Percentiles rank a stretch among this genome's conserved stretches.
These are phyloP conservation scores for Ochropacha duplaris DNA, from an alignment of 2,888 invertebrate genomes.

Conservation along the genomic window DNA sequence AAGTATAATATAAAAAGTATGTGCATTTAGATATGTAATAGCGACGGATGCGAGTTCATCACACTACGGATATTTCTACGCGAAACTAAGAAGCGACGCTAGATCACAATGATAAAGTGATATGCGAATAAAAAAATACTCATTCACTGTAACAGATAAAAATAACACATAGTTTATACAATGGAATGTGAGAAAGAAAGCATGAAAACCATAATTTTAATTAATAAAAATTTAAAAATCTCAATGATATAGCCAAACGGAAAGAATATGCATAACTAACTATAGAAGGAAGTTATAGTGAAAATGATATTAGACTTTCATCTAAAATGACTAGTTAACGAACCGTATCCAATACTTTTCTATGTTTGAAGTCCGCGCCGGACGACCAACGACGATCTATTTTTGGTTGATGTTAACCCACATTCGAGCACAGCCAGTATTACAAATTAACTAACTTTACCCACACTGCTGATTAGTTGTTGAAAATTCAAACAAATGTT, in stretches of 20 bases:
- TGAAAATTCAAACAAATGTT: constrained; percentile 28
- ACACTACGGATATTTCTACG: constrained; percentile 43
- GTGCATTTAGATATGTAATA: constrained; percentile 14
- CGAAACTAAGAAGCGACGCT: constrained; percentile 28
- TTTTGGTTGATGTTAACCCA: constrained; percentile 68
- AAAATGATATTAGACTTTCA: background rate
- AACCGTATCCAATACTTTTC: constrained; percentile 37
- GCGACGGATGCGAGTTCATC: constrained; percentile 60
- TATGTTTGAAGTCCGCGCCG: constrained; percentile 30
- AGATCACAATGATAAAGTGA: constrained; percentile 5
- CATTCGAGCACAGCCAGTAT: constrained; percentile 56
- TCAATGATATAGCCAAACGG: background rate
- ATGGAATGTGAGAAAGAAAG: background rate
- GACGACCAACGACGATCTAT: constrained; percentile 66
- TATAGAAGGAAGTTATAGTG: background rate
- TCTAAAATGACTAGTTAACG: background rate
- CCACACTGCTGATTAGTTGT: constrained; percentile 42
- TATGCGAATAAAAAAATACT: constrained; percentile 20
- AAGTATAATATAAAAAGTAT: constrained; percentile 21
- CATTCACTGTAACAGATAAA: too few relatives aligned
- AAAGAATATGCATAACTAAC: too few relatives aligned
- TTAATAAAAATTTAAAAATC: background rate
- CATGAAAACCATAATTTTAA: background rate
- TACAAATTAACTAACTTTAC: constrained; percentile 63
- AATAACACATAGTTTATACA: background rate